Evolutionary conservation across 2,888 invertebrate genomes (phyloP), one percentile per base, ranked within the genome.

Genomic region (Caenorhabditis imperialis): DNA sequence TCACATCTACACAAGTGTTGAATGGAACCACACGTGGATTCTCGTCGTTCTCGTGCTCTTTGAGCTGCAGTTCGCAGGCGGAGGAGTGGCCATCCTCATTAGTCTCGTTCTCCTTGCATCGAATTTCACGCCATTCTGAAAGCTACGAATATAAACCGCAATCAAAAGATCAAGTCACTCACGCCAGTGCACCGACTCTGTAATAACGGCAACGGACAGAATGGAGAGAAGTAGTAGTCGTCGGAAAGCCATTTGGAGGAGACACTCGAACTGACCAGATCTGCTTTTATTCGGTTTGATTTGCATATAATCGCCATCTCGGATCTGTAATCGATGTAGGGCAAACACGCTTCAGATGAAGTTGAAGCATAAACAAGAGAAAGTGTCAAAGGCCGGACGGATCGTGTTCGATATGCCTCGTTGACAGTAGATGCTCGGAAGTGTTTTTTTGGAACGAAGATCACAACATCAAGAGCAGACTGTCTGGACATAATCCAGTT

Each of bases 81-180:
- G 84, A 78, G 0, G 84, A 78, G 3, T 82, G 75, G 3, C 58
- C 80, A 12, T 76, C 57, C 50, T 74, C 61, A 60, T 81, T 65
- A 20, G 53, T 69, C 69, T 75, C 69, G 65, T 81, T 60, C 53
- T 77, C 42, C 55, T 76, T 73, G 51, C 85, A 85, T 20, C 72
- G 75, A 23, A 85, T 74, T 22, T 85, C 85, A 20, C 85, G 73
- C 85, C 85, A 85, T 81, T 85, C 85, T 85, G 55, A 78, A 80
- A 30, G 20, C 30, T 33, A 40, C 50, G 14, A 30, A 30, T 30
- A 30, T 7, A 30, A 6, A 30, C 10, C 10, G 10, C 6, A 30
- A 30, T 30, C 10, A 30, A 30, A n/a, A n/a, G n/a, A n/a, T n/a
- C n/a, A n/a, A n/a, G n/a, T n/a, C 57, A 79, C 83, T 77, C 44